phyloP scores from a whole-genome alignment of 2,113 vertebrate genomes.

The Hydropotes inermis region DNA sequence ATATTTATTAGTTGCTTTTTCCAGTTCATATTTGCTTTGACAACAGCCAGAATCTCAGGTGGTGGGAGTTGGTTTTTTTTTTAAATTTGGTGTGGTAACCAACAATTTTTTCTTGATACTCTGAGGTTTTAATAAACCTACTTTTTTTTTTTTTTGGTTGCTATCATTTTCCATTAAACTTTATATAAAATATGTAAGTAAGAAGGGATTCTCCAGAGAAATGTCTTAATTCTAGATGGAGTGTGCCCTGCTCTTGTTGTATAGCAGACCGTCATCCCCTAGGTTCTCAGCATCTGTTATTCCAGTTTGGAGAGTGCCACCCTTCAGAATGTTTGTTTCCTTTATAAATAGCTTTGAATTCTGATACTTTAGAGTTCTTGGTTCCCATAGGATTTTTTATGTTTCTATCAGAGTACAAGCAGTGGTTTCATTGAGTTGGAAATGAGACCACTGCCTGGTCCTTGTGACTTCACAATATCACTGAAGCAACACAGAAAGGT shows the following conservation, averaged over 20 bases:
- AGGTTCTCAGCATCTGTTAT: neutral
- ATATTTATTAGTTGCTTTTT: neutral
- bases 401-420: neutral
- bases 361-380: neutral
- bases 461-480: neutral
- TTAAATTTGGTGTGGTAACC: neutral
- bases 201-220: neutral
- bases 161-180: neutral
- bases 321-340: neutral
- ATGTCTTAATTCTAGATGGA: neutral
- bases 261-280: neutral
- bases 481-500: neutral
- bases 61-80: neutral
- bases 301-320: neutral
- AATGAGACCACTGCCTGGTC: neutral
- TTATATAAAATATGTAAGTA: neutral
- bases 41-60: neutral
- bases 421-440: neutral
- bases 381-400: neutral
- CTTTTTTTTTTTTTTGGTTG: neutral
- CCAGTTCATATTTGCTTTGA: neutral
- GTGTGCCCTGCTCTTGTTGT: neutral
- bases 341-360: neutral
- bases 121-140: neutral
- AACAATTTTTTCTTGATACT: neutral